Percentiles rank a stretch among this genome's conserved stretches.
These are phyloP conservation scores for Volucella bombylans DNA, from an alignment of 2,888 invertebrate genomes.

Conservation along the genomic window DNA sequence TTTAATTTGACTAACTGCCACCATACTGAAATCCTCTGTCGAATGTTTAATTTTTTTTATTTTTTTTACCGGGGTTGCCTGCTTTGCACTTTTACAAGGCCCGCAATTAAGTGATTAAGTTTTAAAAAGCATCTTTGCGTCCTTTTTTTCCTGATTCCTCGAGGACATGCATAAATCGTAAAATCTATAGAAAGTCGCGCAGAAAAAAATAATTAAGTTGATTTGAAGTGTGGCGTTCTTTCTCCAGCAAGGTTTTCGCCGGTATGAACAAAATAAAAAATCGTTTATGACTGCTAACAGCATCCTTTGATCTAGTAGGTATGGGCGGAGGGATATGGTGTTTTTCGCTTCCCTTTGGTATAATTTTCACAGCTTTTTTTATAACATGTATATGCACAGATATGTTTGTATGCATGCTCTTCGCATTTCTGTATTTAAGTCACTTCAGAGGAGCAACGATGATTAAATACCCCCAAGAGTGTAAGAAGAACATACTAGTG, in stretches of 20 bases:
- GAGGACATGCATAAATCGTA: slow-evolving; percentile 2
- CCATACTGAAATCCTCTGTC: not conserved
- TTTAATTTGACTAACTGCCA: not conserved
- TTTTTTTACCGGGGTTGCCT: not conserved
- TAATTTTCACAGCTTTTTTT: not conserved
- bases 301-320: not conserved
- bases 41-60: not conserved
- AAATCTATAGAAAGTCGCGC: not conserved
- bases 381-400: not conserved
- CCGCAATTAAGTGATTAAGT: slow-evolving; percentile 44
- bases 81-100: slow-evolving; percentile 1
- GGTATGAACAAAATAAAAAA: not conserved
- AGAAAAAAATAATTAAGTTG: slow-evolving; percentile 26
- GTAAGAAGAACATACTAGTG: slow-evolving; percentile 1
- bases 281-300: too few species aligned
- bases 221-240: slow-evolving; percentile 24
- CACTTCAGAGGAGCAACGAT: slow-evolving; percentile 33
- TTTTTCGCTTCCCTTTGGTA: not conserved
- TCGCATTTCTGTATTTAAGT: slow-evolving; percentile 48
- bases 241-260: not conserved
- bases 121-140: slow-evolving; percentile 1
- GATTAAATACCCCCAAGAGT: slow-evolving; percentile 36
- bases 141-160: not conserved
- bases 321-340: too few species aligned
- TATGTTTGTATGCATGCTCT: not conserved